These are phyloP conservation scores for Phalacrocorax carbo DNA, from an alignment of 2,113 vertebrate species.

Conservation along the genomic window DNA sequence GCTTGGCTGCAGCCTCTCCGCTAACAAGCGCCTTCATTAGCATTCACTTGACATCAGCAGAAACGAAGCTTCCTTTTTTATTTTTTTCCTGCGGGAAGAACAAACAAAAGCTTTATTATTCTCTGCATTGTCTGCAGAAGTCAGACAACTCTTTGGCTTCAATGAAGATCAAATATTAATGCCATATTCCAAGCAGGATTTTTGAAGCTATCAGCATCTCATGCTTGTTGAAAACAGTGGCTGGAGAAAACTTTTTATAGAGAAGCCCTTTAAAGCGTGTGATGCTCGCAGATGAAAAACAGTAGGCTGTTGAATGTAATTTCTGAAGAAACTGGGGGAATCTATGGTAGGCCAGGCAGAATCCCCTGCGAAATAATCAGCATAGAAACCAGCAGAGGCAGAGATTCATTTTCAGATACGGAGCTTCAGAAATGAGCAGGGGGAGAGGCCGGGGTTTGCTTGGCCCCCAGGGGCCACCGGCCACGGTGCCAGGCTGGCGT, in stretches of 20 bases:
- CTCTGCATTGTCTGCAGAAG: neutral
- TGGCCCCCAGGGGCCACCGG: accelerated
- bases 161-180: neutral
- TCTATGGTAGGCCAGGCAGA: neutral
- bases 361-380: neutral
- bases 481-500: neutral
- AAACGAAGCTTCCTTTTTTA: neutral
- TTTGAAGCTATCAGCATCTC: neutral
- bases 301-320: neutral
- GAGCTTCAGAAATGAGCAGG: neutral
- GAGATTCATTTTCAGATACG: neutral
- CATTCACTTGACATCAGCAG: neutral
- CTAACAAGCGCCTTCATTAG: neutral
- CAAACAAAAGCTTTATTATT: neutral
- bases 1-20: neutral
- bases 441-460: neutral
- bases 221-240: neutral
- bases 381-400: accelerated
- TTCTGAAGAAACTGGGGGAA: neutral
- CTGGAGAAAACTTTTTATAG: neutral
- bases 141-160: neutral
- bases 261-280: neutral
- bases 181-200: neutral
- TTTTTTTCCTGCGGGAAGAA: neutral
- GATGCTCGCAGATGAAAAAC: neutral